Conservation (phyloP, 2,888 invertebrate species). For the Eupithecia subfuscata region DNA sequence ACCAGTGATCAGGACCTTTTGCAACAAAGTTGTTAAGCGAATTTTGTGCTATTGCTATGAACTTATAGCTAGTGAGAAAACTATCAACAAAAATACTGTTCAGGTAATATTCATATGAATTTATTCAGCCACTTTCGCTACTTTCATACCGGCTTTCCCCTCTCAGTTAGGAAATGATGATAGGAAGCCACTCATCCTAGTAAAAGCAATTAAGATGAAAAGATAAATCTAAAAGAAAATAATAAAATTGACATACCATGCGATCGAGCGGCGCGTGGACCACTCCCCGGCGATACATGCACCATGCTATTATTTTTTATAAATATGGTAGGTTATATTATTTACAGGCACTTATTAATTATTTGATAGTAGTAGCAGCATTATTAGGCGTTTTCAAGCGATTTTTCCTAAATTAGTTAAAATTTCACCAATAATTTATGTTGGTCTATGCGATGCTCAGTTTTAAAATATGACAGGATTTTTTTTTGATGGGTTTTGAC, state of each 20-base stretch:
- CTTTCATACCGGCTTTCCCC: neutral
- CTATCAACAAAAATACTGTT: neutral
- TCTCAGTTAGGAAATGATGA: neutral
- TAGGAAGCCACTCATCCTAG: neutral
- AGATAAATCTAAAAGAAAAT: neutral
- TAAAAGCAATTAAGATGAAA: neutral
- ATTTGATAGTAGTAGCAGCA: neutral
- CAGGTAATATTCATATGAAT: neutral
- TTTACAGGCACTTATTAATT: neutral
- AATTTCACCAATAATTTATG: neutral
- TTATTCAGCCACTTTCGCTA: neutral
- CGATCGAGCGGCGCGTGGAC: conserved; percentile 8
- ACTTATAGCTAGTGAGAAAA: neutral
- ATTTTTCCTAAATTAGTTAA: neutral
- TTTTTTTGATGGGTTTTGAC: too few species aligned
- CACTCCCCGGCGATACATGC: conserved; percentile 27
- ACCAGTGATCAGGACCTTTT: neutral
- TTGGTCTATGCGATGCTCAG: neutral
- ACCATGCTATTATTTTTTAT: conserved; percentile 4
- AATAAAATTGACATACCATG: conserved; percentile 39
- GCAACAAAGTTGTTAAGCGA: neutral
- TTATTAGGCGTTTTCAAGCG: neutral
- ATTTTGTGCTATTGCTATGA: neutral
- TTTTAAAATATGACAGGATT: neutral
- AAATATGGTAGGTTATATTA: neutral